A percentile compares a stretch with the other conserved stretches of the same genome.
Conservation (phyloP, 2,113 vertebrate species). For the Zeus faber region DNA sequence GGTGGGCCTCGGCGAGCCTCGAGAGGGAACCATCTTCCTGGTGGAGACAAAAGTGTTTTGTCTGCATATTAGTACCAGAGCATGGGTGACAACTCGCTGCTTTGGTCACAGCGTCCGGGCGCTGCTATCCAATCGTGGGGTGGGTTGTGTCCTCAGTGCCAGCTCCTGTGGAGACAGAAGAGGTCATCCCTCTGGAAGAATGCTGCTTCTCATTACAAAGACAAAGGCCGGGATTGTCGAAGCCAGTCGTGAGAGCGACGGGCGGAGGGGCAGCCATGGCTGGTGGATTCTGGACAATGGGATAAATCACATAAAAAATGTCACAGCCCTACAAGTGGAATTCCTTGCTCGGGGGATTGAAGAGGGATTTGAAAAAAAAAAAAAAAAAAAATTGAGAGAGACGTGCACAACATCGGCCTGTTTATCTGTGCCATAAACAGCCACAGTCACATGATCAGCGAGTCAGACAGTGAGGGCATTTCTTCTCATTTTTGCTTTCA, state of each 20-base stretch:
- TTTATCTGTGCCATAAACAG: conserved; percentile 39
- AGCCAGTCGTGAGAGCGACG: conserved; percentile 43
- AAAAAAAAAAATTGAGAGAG: conserved; percentile 31
- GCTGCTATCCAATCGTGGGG: conserved; percentile 42
- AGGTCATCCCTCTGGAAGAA: conserved; percentile 69
- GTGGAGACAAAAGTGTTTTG: conserved; percentile 6
- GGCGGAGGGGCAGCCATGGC: conserved; percentile 47
- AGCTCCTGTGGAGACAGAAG: conserved; percentile 63
- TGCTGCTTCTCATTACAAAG: conserved; percentile 67
- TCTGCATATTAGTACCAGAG: conserved; percentile 16
- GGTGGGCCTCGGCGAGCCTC: neutral
- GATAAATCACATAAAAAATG: conserved; percentile 66
- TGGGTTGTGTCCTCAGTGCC: conserved; percentile 49
- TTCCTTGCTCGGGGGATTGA: conserved; percentile 30
- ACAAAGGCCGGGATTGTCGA: conserved; percentile 69
- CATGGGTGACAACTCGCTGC: conserved; percentile 29
- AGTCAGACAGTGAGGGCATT: conserved; percentile 31
- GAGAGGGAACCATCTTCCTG: conserved; percentile 20
- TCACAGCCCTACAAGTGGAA: conserved; percentile 40
- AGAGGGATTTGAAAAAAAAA: conserved; percentile 32
- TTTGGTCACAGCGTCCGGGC: conserved; percentile 13
- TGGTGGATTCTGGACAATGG: conserved; percentile 51
- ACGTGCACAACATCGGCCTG: conserved; percentile 24
- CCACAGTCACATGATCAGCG: conserved; percentile 42
- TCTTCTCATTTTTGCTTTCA: conserved; percentile 40